Conservation (phyloP, 2,113 vertebrate genomes). For the Baryphthengus martii region DNA sequence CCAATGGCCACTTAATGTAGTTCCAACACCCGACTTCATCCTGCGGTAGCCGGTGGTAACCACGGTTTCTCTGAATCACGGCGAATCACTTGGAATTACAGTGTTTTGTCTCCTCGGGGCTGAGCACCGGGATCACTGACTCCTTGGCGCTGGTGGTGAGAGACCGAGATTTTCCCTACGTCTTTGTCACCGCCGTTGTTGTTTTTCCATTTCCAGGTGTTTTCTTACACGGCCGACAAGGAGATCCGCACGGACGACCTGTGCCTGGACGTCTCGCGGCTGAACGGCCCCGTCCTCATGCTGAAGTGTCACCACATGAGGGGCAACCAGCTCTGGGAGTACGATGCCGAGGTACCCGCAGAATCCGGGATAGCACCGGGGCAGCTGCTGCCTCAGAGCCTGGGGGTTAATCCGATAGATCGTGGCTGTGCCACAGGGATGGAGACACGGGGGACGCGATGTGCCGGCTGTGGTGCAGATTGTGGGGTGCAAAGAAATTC, state of each 20-base stretch:
- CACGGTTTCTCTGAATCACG: no score
- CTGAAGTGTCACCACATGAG: constrained; percentile 98
- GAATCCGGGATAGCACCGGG: rapidly evolving
- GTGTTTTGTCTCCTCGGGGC: no score
- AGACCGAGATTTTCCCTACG: no score
- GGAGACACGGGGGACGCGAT: rapidly evolving
- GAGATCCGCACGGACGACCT: constrained; percentile 97
- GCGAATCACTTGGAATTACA: no score
- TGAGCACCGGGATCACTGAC: no score
- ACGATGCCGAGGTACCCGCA: constrained; percentile 90
- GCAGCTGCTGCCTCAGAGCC: not conserved
- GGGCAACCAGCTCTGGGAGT: constrained; percentile 98
- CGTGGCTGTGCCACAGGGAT: rapidly evolving
- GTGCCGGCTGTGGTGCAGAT: rapidly evolving
- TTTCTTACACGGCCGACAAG: constrained; percentile 96
- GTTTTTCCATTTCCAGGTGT: constrained; percentile 81
- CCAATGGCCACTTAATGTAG: no score
- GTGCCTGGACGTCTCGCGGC: constrained; percentile 93
- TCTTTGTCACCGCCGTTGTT: not conserved
- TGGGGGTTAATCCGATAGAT: not conserved
- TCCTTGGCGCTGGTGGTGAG: no score
- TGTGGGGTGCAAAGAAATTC: rapidly evolving
- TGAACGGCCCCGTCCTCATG: constrained; percentile 94
- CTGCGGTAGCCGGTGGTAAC: no score
- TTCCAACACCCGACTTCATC: no score